These are phyloP conservation scores for Anoplolepis gracilipes DNA, from an alignment of 1,140 invertebrate species.

Conservation along the genomic window DNA sequence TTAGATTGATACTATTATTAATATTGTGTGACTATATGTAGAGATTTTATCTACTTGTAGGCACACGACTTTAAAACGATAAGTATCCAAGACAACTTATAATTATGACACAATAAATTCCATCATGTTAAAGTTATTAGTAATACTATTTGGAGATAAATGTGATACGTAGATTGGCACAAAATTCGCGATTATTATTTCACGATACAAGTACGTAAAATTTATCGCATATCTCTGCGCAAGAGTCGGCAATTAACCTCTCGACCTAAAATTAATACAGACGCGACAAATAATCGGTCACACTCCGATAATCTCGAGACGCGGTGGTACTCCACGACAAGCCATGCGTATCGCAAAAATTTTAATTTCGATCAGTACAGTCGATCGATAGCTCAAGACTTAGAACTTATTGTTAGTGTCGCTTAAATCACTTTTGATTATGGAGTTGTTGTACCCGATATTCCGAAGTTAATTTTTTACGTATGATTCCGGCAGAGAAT, in stretches of 20 bases:
- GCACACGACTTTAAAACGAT: neutral
- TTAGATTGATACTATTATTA: neutral
- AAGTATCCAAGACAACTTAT: neutral
- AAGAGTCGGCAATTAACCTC: neutral
- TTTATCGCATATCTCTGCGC: constrained; percentile 9
- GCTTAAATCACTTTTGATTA: constrained; percentile 52
- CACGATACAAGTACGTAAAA: constrained; percentile 25
- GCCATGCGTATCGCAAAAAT: neutral
- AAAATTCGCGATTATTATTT: neutral
- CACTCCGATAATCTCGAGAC: constrained; percentile 31
- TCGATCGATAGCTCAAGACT: neutral
- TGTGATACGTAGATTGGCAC: neutral
- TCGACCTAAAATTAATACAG: constrained; percentile 29
- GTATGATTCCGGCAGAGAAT: constrained; percentile 24
- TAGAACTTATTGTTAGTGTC: neutral
- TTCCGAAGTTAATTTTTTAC: constrained; percentile 40
- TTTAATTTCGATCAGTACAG: neutral
- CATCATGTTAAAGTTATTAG: constrained; percentile 15
- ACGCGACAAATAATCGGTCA: neutral
- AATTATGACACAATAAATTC: constrained; percentile 7
- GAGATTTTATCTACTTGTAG: too few relatives aligned
- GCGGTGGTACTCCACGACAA: neutral
- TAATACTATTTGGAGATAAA: neutral
- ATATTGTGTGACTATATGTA: too few relatives aligned
- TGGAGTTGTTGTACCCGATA: neutral